Evolutionary conservation across 2,888 invertebrate genomes (phyloP).

Genomic region (Oeneis ivallda): DNA sequence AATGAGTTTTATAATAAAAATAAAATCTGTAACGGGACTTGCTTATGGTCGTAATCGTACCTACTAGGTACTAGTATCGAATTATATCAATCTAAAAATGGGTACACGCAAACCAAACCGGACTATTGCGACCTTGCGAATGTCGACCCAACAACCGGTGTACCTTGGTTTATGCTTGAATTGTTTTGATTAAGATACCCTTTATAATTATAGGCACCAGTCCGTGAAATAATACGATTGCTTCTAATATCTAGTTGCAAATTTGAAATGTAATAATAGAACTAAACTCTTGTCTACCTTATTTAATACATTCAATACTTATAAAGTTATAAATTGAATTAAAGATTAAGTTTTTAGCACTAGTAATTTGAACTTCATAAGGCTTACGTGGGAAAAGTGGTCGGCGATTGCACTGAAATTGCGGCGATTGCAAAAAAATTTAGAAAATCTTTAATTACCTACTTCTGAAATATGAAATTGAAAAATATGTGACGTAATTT

Average conservation of each 20-base stretch:
- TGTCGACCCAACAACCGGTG: slow-evolving; percentile 16
- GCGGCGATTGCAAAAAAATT: too few species aligned
- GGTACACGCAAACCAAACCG: slow-evolving; percentile 1
- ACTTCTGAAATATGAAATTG: too few species aligned
- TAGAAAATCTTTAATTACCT: too few species aligned
- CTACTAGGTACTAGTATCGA: too few species aligned
- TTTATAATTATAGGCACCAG: slow-evolving; percentile 17
- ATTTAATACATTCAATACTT: too few species aligned
- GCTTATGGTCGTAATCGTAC: neutral
- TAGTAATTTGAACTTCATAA: too few species aligned
- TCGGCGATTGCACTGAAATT: too few species aligned
- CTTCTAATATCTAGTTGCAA: slow-evolving; percentile 1
- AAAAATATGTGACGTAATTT: too few species aligned
- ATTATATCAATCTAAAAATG: slow-evolving; percentile 6
- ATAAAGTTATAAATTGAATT: too few species aligned
- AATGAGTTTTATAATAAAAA: neutral
- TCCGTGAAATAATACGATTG: slow-evolving; percentile 8
- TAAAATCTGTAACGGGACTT: neutral
- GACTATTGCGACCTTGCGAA: slow-evolving; percentile 15
- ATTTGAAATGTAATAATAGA: neutral
- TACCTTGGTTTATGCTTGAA: slow-evolving; percentile 15
- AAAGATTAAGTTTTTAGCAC: too few species aligned
- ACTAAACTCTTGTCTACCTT: too few species aligned
- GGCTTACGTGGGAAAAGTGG: too few species aligned
- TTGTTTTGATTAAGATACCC: slow-evolving; percentile 25